Conservation (phyloP, 1,140 invertebrate species). For the Drosophila santomea region DNA sequence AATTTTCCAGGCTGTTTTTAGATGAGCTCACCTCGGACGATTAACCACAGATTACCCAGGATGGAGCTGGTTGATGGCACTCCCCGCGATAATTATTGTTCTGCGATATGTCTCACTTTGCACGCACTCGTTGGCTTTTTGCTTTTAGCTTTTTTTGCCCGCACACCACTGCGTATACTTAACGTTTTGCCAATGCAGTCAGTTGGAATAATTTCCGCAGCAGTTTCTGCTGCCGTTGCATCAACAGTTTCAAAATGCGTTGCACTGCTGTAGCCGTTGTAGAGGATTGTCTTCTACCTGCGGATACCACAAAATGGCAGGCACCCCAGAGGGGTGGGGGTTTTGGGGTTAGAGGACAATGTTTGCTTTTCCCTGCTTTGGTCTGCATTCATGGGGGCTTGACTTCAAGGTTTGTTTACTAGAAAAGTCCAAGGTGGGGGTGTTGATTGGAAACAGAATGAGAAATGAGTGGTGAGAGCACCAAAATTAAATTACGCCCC, state of each 20-base stretch:
- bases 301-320: neutral
- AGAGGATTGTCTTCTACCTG: slow-evolving; percentile 58
- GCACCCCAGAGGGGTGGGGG: neutral
- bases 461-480: no score
- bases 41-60: slow-evolving; percentile 83
- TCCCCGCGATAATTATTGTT: slow-evolving; percentile 34
- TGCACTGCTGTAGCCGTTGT: slow-evolving; percentile 84
- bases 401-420: slow-evolving; percentile 43
- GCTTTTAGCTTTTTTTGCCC: slow-evolving; percentile 5
- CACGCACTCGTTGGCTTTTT: slow-evolving; percentile 1
- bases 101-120: slow-evolving; percentile 6
- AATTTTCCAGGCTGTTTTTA: neutral
- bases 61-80: slow-evolving; percentile 59
- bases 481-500: slow-evolving; percentile 39
- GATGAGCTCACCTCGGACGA: slow-evolving; percentile 74
- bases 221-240: slow-evolving; percentile 84
- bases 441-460: neutral
- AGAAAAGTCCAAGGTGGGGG: neutral
- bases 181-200: slow-evolving; percentile 69
- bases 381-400: slow-evolving; percentile 12
- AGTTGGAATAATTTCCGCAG: slow-evolving; percentile 76
- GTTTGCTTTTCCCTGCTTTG: slow-evolving; percentile 15
- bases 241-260: slow-evolving; percentile 81
- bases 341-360: no score
- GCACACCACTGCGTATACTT: slow-evolving; percentile 51